Evolutionary conservation across 2,113 vertebrate genomes (phyloP), one percentile per base, ranked within the genome.

Genomic region (Semnornis frantzii): DNA sequence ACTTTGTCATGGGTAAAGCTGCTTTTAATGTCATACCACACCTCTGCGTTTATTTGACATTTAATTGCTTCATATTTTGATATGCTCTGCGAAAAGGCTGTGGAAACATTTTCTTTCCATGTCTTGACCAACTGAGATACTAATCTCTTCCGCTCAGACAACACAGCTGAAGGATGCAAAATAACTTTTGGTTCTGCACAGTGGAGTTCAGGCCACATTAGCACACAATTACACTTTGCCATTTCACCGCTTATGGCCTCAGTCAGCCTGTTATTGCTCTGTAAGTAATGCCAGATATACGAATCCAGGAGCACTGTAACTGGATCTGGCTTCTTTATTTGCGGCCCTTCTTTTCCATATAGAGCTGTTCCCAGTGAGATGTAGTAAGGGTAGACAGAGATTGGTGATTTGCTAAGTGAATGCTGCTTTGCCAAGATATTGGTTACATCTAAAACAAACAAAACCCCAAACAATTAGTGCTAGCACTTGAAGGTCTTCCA

Each of bases 381-480:
- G 16, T 98, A 99, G 94, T 98, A 99, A 13, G 98, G 98, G 89
- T 98, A 98, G 83, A 98, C 98, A 72, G 73, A 98, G 55, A 99
- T 84, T 0, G 97, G 96, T 17, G 94, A 94, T 39, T 96, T 89
- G 58, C 94, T 94, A 77, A 99, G 95, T 5, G 30, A 54, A 90
- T 98, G 98, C 19, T 98, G 95, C 86, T 92, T 98, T 7, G 66
- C 58, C 62, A 98, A 91, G 85, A 98, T 92, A 60, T n/a, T 97
- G 52, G 87, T 83, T 65, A 98, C 91, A 95, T 97, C 99, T 99
- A 96, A 69, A 94, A 97, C 16, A 31, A 90, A 91, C 91, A 93
- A 75, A 70, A n/a, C 17, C 1, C 16, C 20, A 69, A 79, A 42
- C 50, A 85, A 79, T 81, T 74, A 88, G 79, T 54, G 34, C 9